Conservation (phyloP, 1,140 invertebrate genomes). For the Heliconius himera region DNA sequence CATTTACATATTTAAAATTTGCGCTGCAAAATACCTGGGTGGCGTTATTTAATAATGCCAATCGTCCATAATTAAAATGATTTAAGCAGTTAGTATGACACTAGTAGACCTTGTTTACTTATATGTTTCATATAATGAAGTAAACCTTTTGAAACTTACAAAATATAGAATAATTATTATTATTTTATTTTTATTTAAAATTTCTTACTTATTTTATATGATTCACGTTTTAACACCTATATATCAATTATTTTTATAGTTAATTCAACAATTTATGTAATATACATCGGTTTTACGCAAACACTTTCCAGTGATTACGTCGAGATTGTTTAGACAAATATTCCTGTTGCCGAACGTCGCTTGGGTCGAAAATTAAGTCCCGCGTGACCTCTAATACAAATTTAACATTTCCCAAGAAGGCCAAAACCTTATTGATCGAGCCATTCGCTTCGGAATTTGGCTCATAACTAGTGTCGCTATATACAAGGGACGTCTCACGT, state of each 20-base stretch:
- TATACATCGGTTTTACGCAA: not conserved
- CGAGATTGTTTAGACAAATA: constrained; percentile 16
- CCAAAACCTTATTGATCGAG: constrained; percentile 32
- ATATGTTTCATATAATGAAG: not conserved
- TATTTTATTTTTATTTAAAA: too few relatives aligned
- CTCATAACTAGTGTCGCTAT: constrained; percentile 17
- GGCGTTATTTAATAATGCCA: not conserved
- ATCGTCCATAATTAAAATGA: not conserved
- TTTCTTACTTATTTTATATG: too few relatives aligned
- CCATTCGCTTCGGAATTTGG: constrained; percentile 18
- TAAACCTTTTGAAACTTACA: too few relatives aligned
- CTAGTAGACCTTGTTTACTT: not conserved
- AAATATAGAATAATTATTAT: too few relatives aligned
- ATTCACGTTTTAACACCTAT: too few relatives aligned
- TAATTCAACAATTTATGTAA: not conserved
- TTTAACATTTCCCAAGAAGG: constrained; percentile 31
- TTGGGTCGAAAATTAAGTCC: constrained; percentile 28
- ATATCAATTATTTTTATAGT: not conserved
- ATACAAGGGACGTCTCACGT: constrained; percentile 1
- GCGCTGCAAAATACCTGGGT: not conserved
- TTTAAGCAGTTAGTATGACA: not conserved
- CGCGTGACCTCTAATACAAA: constrained; percentile 25
- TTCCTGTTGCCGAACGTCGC: not conserved
- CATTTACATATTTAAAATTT: constrained; percentile 29
- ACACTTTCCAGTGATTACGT: not conserved